These are phyloP conservation scores for Morpho helenor DNA, from an alignment of 2,888 invertebrate genomes.

Conservation along the genomic window DNA sequence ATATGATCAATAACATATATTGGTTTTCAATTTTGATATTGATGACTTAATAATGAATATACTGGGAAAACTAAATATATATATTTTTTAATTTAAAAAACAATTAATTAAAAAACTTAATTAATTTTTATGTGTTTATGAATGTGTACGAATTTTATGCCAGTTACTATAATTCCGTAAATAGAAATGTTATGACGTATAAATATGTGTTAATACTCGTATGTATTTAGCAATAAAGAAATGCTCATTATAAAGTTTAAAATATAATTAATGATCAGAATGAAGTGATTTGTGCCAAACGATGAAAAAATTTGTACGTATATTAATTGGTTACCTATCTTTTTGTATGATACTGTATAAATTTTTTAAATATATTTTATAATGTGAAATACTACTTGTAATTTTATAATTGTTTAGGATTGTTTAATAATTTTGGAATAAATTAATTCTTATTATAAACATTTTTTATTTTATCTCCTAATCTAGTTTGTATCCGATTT, in stretches of 20 bases:
- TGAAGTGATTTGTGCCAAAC: slow-evolving; percentile 62
- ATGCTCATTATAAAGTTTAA: slow-evolving; percentile 50
- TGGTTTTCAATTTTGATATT: neutral
- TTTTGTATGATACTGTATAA: slow-evolving; percentile 48
- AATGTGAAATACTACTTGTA: slow-evolving; percentile 49
- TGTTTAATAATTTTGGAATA: slow-evolving; percentile 62
- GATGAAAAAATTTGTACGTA: slow-evolving; percentile 26
- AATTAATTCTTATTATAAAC: slow-evolving; percentile 53
- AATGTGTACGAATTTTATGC: slow-evolving; percentile 64
- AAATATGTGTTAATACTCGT: slow-evolving; percentile 15
- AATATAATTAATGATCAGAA: slow-evolving; percentile 17
- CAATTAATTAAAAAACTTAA: neutral
- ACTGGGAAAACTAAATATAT: neutral
- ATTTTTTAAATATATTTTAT: slow-evolving; percentile 35
- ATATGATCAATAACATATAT: neutral
- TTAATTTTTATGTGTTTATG: neutral
- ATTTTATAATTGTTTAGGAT: slow-evolving; percentile 40
- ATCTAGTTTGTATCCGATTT: too few relatives aligned
- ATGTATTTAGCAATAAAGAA: slow-evolving; percentile 35
- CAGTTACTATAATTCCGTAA: slow-evolving; percentile 58
- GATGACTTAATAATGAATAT: too few relatives aligned
- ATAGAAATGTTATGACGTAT: slow-evolving; percentile 26
- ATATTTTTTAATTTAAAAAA: neutral
- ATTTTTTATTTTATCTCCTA: slow-evolving; percentile 12
- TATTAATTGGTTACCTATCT: slow-evolving; percentile 65